Evolutionary conservation across 2,113 vertebrate genomes (phyloP), one percentile per base, ranked within the genome.

Genomic region (Podarcis raffonei): DNA sequence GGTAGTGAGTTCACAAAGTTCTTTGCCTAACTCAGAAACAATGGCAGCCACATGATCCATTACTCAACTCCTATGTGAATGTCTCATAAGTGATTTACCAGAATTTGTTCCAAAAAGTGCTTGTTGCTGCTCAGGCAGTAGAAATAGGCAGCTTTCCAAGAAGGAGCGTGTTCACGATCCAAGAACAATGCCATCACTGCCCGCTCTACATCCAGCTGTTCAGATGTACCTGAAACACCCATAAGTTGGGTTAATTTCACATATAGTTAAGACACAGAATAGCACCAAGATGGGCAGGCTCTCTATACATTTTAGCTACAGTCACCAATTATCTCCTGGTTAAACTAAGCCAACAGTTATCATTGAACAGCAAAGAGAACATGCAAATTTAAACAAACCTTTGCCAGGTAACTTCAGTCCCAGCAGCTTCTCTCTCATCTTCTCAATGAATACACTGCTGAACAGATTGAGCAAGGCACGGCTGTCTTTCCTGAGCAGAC

Each of bases 71-170:
- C 87, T 86, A 32, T 74, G 22, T 42, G 15, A 42, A 48, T 79
- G 53, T 37, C 87, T 77, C 65, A 91, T 90, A 84, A 91, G 35
- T 83, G 83, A 72, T 96, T 69, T 96, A 99, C 99, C 97, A 99
- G 93, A 89, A 99, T 97, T 94, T 98, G 98, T 91, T 99, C 99
- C 5, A 99, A 97, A 94, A 99, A 99, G 96, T 99, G 99, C 89
- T 98, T 99, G 91, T 94, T 97, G 91, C 97, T 98, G 92, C 95
- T 98, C 91, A 98, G 96, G 95, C 98, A 99, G 95, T 99, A 98
- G 93, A 99, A 99, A 92, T 97, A 99, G 75, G 96, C 96, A 85
- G 94, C 94, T 96, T 98, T 99, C 99, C 99, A 99, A 48, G 96
- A 95, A n/a, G 95, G 92, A 66, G 90, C 87, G 69, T 97, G 97